Conservation (phyloP, 2,113 vertebrate genomes). For the Hydrochoerus hydrochaeris region DNA sequence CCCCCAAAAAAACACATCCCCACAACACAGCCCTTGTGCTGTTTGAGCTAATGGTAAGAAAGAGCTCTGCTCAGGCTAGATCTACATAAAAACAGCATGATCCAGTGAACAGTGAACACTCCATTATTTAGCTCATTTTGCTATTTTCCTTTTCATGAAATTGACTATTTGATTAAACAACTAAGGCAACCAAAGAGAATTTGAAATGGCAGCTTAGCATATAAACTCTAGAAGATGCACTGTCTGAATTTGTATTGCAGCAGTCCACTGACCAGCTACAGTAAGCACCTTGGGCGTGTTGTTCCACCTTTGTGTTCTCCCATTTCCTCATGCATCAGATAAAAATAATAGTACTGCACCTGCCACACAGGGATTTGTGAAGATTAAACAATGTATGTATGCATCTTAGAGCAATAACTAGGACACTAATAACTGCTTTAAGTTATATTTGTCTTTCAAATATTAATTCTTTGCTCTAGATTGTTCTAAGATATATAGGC, state of each 20-base stretch:
- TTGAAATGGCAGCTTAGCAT: neutral
- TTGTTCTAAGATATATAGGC: constrained; percentile 32
- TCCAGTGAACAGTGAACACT: neutral
- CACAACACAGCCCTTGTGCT: neutral
- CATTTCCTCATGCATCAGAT: neutral
- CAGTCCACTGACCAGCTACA: neutral
- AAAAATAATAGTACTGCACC: neutral
- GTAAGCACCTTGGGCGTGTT: neutral
- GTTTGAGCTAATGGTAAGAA: neutral
- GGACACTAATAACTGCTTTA: neutral
- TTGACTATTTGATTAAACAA: neutral
- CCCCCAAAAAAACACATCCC: neutral
- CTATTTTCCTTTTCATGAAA: neutral
- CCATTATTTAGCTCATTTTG: neutral
- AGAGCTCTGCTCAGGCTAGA: neutral
- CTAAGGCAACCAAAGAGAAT: neutral
- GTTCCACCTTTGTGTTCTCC: neutral
- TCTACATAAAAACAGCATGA: neutral
- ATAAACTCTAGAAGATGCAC: neutral
- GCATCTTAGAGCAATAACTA: neutral
- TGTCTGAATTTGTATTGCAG: neutral
- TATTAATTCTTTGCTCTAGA: constrained; percentile 10
- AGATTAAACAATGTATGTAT: neutral
- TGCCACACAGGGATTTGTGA: neutral
- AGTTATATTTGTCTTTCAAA: constrained; percentile 21